Conservation (phyloP, 2,797 vertebrate genomes). For the Rhynchonycteris naso region DNA sequence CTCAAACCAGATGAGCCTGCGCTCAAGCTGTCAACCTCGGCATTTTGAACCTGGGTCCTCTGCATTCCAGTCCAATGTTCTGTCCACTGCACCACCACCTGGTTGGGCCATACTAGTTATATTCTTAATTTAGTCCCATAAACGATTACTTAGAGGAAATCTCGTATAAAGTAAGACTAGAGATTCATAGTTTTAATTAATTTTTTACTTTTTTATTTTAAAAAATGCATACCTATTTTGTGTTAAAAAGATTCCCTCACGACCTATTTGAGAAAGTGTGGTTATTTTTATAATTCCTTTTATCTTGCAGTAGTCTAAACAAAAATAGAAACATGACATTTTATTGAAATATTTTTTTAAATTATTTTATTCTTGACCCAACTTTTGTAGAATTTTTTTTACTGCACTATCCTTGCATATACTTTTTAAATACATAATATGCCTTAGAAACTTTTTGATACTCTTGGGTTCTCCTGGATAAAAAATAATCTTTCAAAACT, state of each 20-base stretch:
- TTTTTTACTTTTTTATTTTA: neutral
- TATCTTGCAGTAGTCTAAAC: neutral
- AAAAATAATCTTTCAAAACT: neutral
- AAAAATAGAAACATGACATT: neutral
- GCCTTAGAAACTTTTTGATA: neutral
- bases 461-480: neutral
- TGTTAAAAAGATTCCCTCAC: neutral
- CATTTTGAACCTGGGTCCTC: too few species aligned
- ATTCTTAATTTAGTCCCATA: slow-evolving; percentile 41
- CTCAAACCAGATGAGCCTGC: too few species aligned
- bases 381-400: neutral
- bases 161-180: neutral
- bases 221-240: slow-evolving; percentile 13
- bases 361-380: neutral
- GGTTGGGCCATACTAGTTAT: neutral
- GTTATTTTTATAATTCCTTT: neutral
- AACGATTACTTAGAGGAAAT: slow-evolving; percentile 28
- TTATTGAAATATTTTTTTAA: neutral
- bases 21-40: too few species aligned
- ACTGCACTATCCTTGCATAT: neutral
- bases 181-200: neutral
- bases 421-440: slow-evolving; percentile 16
- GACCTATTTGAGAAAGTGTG: neutral
- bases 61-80: too few species aligned
- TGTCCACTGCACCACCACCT: too few species aligned